Base-by-base conservation (phyloP, 53 echinoderm and acorn worm species). In the Temnopleurus reevesii region DNA sequence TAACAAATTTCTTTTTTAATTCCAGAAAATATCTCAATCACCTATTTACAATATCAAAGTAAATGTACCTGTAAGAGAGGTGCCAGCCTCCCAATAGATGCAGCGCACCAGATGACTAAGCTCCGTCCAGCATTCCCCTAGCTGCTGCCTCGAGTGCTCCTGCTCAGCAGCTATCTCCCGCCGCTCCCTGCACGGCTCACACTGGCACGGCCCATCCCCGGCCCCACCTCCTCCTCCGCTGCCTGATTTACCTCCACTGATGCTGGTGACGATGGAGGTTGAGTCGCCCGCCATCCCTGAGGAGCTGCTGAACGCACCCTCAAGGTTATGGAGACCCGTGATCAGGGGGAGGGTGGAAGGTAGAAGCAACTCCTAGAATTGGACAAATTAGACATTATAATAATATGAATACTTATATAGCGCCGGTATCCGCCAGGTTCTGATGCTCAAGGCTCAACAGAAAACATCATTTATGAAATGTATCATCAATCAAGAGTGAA, bases 31-130 rank as follows among this genome's bases (percentile, higher is more conserved):
- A n/a, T n/a, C n/a, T n/a, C n/a, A n/a, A n/a, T n/a, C n/a, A n/a
- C n/a, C n/a, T n/a, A n/a, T n/a, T n/a, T n/a, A n/a, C n/a, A n/a
- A n/a, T n/a, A n/a, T n/a, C n/a, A n/a, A 59, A 24, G 60, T 59
- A 6, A n/a, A n/a, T 88, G 1, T 77, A 98, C 99, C 99, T 66
- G 97, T 95, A 17, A 98, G 85, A 51, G 99, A 96, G 18, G 99
- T 97, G n/a, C 99, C 98, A 2, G 99, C 99, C 89, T 98, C 99
- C 84, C 94, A 91, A 77, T 98, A 98, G 58, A 98, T 93, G 84
- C 99, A 98, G 49, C 99, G 60, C 13, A 98, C 99, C 36, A 95
- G 93, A 46, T 98, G 96, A 56, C 99, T 93, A 76, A 99, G 82
- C 93, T 99, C 99, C 19, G 94, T 94, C 99, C 99, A 99, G 59